phyloP scores from a whole-genome alignment of 2,113 vertebrate genomes.

The Mus pahari region DNA sequence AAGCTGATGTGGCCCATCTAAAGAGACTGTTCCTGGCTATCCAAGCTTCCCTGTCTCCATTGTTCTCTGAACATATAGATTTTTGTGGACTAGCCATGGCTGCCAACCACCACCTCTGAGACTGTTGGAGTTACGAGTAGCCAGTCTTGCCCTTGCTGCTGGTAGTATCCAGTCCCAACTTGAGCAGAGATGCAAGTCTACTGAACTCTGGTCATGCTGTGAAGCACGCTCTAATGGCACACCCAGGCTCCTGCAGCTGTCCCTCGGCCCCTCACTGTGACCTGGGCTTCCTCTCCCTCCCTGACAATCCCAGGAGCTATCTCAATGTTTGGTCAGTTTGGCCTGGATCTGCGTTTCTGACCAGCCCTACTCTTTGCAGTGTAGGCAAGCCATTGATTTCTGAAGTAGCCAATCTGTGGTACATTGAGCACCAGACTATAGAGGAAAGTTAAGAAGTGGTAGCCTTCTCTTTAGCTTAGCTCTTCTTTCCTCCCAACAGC shows the following conservation, averaged over 20 bases:
- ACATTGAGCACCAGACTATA: too few relatives aligned
- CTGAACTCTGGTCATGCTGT: neutral
- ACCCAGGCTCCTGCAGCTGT: neutral
- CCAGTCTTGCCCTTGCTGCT: neutral
- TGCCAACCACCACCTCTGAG: too few relatives aligned
- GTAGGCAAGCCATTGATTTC: neutral
- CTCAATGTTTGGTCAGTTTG: neutral
- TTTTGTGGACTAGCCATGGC: too few relatives aligned
- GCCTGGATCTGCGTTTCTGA: neutral
- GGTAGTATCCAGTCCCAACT: neutral
- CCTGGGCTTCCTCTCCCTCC: neutral
- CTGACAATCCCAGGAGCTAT: neutral
- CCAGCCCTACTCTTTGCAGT: neutral
- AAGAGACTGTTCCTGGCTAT: neutral
- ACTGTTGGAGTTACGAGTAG: neutral
- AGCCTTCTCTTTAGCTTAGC: neutral
- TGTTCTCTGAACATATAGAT: neutral
- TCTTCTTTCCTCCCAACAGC: neutral
- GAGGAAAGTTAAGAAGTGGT: neutral
- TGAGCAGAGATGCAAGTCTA: neutral
- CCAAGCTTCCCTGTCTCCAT: rapidly evolving
- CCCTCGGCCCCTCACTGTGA: neutral
- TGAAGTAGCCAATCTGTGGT: neutral
- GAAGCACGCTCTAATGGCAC: neutral
- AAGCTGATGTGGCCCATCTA: neutral